Evolutionary conservation across 2,797 vertebrate species (phyloP).

Genomic region (Urosaurus nigricauda): DNA sequence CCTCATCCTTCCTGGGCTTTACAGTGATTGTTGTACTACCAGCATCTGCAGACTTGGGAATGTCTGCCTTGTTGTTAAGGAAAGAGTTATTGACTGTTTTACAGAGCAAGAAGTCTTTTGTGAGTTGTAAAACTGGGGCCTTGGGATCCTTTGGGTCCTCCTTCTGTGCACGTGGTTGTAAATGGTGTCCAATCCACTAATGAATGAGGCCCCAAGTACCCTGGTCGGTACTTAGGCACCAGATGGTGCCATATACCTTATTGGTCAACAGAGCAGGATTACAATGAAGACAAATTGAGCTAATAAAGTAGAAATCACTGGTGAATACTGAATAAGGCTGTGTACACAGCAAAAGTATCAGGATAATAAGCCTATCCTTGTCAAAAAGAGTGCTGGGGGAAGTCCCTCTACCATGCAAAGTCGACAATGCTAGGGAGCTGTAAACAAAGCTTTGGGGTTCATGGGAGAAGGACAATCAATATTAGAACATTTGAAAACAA

Average conservation of each 20-base stretch:
- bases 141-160: conserved; percentile 12
- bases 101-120: conserved; percentile 44
- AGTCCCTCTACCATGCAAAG: not conserved
- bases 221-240: conserved; percentile 39
- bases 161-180: conserved; percentile 3
- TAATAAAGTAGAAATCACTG: conserved; percentile 58
- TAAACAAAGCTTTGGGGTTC: conserved; percentile 30
- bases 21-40: not conserved
- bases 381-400: not conserved
- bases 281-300: conserved; percentile 38
- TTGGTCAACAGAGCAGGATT: conserved; percentile 55
- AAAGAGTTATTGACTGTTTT: conserved; percentile 28
- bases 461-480: conserved; percentile 22
- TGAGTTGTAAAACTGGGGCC: conserved; percentile 22
- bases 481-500: conserved; percentile 46
- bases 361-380: conserved; percentile 43
- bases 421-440: not conserved
- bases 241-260: conserved; percentile 49
- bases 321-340: conserved; percentile 22
- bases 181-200: conserved; percentile 36
- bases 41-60: conserved; percentile 14
- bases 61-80: conserved; percentile 32
- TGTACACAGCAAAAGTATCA: conserved; percentile 20
- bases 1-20: not conserved
- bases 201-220: conserved; percentile 40